phyloP scores from a whole-genome alignment of 2,797 vertebrate genomes.

The Epinephelus coioides region DNA sequence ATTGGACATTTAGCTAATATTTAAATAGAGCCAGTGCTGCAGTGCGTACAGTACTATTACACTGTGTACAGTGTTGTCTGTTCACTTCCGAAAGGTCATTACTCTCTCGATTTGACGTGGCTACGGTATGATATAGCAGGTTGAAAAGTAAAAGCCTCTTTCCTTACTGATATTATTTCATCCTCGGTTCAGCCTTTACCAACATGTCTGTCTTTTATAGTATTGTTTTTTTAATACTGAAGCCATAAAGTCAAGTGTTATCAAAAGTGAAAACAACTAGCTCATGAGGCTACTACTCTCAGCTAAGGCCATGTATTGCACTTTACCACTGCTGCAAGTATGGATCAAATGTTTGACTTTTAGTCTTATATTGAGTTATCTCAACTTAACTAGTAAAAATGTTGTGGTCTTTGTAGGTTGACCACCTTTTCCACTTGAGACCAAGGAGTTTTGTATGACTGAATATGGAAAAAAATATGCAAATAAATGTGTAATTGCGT shows the following conservation, averaged over 20 bases:
- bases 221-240: not conserved
- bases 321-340: not conserved
- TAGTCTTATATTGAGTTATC: not conserved
- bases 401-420: not conserved
- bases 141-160: slow-evolving; percentile 34
- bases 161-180: not conserved
- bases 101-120: slow-evolving; percentile 69
- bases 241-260: not conserved
- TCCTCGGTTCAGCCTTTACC: rapidly evolving
- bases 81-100: slow-evolving; percentile 43
- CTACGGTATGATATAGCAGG: slow-evolving; percentile 49
- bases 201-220: not conserved
- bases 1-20: not conserved
- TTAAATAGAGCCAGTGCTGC: rapidly evolving
- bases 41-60: not conserved
- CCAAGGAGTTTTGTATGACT: not conserved
- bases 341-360: not conserved
- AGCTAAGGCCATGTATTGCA: not conserved
- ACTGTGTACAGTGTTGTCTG: not conserved
- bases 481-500: slow-evolving; percentile 14
- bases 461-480: not conserved
- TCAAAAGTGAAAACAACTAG: not conserved
- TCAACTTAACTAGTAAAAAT: not conserved
- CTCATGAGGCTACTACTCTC: not conserved
- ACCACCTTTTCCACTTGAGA: not conserved